Evolutionary conservation across 2,797 vertebrate genomes (phyloP), one percentile per base, ranked within the genome.

Genomic region (Novumbra hubbsi): DNA sequence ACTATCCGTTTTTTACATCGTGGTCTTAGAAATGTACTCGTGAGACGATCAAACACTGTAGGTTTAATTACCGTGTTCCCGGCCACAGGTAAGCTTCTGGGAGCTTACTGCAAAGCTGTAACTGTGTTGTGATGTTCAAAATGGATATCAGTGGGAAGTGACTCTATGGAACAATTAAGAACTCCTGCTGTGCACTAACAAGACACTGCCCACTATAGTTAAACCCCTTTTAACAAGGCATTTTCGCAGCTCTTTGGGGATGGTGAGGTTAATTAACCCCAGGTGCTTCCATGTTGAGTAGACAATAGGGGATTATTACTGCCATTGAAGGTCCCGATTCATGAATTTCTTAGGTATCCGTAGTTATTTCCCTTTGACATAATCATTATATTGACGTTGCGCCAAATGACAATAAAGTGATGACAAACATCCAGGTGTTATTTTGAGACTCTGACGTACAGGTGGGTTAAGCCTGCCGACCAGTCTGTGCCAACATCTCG

Each of bases 261-360:
- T 78, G 57, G 73, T 81, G 67, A 80, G 74, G 19, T 66, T 5
- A 2, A 74, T 73, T 2, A 82, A 72, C 17, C 76, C 73, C 17
- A 74, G 38, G 19, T n/a, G 8, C 24, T 77, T 41, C 8, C 62
- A 75, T 32, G 80, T 75, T 45, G 70, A 78, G 32, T 75, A 1
- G 74, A 82, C 15, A 71, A 50, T 24, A 78, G 60, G 52, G 66
- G 66, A 12, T 76, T 49, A n/a, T 78, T 76, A 38, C 70, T 16
- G 17, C 57, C 64, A 45, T 14, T 14, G 9, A 45, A 38, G 4
- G 41, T 14, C 41, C 11, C 12, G 5, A 41, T 41, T 41, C 9
- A 45, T 45, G 9, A 45, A 12, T 45, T 7, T 45, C 41, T 14
- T 14, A 14, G 41, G 12, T 45, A 45, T 45, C 14, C 12, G 5